A percentile compares a stretch with the other conserved stretches of the same genome.
phyloP scores from a whole-genome alignment of 2,888 invertebrate species.

The Tipula unca region DNA sequence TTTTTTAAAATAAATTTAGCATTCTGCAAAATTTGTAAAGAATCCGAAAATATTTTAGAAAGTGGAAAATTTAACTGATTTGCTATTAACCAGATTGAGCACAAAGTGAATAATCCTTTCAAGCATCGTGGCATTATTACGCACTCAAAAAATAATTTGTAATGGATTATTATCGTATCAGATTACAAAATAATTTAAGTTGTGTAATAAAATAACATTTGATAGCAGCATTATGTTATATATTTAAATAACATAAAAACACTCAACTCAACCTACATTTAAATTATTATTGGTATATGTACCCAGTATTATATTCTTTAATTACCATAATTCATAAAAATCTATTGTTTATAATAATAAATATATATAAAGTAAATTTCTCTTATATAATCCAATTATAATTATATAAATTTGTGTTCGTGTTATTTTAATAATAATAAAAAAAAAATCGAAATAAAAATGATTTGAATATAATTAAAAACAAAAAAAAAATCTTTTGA shows the following conservation, averaged over 20 bases:
- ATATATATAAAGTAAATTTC: not conserved
- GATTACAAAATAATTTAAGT: not conserved
- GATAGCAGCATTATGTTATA: too few relatives aligned
- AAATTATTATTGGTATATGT: not conserved
- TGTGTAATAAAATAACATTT: not conserved
- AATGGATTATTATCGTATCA: not conserved
- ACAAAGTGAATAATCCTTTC: too few relatives aligned
- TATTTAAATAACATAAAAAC: not conserved
- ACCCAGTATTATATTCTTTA: not conserved
- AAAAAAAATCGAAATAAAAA: not conserved
- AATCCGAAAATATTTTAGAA: too few relatives aligned
- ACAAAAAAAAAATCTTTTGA: not conserved
- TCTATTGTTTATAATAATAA: not conserved
- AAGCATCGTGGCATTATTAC: too few relatives aligned
- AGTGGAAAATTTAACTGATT: too few relatives aligned
- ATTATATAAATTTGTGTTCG: not conserved
- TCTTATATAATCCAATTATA: not conserved
- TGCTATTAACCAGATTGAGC: too few relatives aligned
- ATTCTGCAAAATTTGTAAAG: too few relatives aligned
- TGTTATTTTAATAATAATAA: not conserved
- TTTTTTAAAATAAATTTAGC: too few relatives aligned
- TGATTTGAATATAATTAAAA: not conserved
- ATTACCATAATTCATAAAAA: not conserved
- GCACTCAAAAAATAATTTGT: not conserved
- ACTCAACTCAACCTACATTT: not conserved